These are phyloP conservation scores for Anorthoa munda DNA, from an alignment of 2,888 invertebrate species.

Conservation along the genomic window DNA sequence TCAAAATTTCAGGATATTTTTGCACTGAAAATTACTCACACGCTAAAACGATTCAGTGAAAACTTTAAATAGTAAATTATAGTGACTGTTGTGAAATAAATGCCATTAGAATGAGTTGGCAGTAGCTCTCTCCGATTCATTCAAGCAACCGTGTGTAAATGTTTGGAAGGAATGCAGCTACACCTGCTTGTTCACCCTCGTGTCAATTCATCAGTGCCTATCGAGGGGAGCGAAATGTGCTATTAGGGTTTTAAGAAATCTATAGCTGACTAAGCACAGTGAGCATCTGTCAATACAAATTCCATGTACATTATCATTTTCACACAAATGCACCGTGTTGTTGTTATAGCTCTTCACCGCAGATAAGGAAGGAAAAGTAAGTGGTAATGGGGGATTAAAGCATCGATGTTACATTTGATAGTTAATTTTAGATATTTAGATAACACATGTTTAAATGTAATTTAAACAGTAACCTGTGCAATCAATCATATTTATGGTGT, in stretches of 20 bases:
- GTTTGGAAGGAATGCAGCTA: slow-evolving; percentile 26
- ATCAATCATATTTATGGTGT: not conserved
- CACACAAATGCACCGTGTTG: not conserved
- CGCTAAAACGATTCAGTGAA: slow-evolving; percentile 35
- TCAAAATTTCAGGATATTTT: slow-evolving; percentile 52
- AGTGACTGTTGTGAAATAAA: slow-evolving; percentile 47
- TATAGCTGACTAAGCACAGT: not conserved
- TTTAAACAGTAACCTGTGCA: not conserved
- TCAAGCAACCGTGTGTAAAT: slow-evolving; percentile 34
- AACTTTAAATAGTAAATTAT: slow-evolving; percentile 44
- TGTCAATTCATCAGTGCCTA: slow-evolving; percentile 8
- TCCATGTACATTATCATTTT: not conserved
- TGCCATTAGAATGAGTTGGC: slow-evolving; percentile 45
- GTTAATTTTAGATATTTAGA: slow-evolving; percentile 2
- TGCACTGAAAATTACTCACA: slow-evolving; percentile 52
- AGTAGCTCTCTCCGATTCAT: slow-evolving; percentile 40
- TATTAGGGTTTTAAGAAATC: slow-evolving; percentile 14
- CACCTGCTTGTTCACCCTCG: slow-evolving; percentile 30
- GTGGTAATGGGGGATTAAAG: not conserved
- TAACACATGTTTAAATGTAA: slow-evolving; percentile 4
- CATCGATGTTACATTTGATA: slow-evolving; percentile 21
- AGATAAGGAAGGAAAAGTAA: slow-evolving; percentile 26
- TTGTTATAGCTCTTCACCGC: slow-evolving; percentile 7
- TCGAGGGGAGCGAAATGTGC: not conserved
- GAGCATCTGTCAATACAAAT: not conserved